These are phyloP conservation scores for Hydractinia echinata DNA, from an alignment of 30 jellyfish, hydroid and myxozoan species.

Conservation along the genomic window DNA sequence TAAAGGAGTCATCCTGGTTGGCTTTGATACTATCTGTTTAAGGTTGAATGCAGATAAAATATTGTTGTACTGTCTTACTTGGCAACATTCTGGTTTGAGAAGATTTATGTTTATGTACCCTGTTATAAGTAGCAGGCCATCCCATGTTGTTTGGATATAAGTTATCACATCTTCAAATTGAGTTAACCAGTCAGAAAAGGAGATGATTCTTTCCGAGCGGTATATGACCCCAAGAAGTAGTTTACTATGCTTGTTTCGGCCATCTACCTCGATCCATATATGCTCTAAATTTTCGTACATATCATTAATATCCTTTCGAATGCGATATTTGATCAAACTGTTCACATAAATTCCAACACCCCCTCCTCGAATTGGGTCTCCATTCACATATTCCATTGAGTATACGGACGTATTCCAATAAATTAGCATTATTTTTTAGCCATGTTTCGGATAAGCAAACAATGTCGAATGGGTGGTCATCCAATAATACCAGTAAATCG, in stretches of 20 bases:
- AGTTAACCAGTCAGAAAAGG: too few relatives aligned
- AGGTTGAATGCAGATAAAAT: too few relatives aligned
- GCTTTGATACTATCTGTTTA: too few relatives aligned
- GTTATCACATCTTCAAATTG: too few relatives aligned
- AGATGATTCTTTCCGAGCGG: too few relatives aligned
- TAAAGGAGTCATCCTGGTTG: too few relatives aligned
- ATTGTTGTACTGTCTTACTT: too few relatives aligned
- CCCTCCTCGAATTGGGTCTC: neutral
- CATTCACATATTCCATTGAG: neutral
- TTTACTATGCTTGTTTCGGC: neutral
- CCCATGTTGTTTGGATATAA: too few relatives aligned
- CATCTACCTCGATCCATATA: constrained; percentile 14
- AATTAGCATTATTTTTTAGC: neutral
- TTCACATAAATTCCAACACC: constrained; percentile 16
- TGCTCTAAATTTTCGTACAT: neutral
- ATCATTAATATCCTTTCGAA: neutral
- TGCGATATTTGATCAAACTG: neutral
- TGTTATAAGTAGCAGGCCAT: too few relatives aligned
- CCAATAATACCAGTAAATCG: neutral
- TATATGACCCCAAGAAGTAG: neutral
- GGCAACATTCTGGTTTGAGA: too few relatives aligned
- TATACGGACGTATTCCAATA: neutral
- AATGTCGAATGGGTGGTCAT: neutral
- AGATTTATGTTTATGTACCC: too few relatives aligned
- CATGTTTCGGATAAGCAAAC: constrained; percentile 10